Percentiles rank a stretch among this genome's conserved stretches.
These are phyloP conservation scores for Hipposideros armiger DNA, from an alignment of 2,113 vertebrate species.

Conservation along the genomic window DNA sequence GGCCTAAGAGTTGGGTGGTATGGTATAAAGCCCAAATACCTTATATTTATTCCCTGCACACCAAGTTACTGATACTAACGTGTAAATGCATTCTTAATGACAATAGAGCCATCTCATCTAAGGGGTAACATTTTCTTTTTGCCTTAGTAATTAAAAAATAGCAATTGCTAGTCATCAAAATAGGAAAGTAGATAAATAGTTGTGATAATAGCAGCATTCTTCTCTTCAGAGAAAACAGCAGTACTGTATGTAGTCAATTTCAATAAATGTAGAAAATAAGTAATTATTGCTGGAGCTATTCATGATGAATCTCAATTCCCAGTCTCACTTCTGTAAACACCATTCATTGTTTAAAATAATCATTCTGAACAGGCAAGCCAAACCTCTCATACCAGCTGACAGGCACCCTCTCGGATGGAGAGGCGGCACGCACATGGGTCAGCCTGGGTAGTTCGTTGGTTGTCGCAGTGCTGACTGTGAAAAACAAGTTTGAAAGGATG, in stretches of 20 bases:
- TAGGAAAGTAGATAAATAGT: conserved; percentile 61
- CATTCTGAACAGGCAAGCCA: background rate
- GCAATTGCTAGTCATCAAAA: conserved; percentile 65
- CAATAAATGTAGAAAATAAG: conserved; percentile 76
- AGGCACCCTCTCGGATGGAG: background rate
- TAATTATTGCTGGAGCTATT: conserved; percentile 58
- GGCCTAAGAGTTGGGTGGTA: background rate
- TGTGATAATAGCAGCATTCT: conserved; percentile 49
- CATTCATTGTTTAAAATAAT: conserved; percentile 52
- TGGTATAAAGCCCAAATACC: background rate
- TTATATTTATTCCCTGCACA: background rate
- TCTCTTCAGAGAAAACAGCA: conserved; percentile 68
- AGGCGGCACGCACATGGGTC: background rate
- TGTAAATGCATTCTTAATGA: background rate
- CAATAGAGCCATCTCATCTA: background rate
- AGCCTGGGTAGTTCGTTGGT: background rate
- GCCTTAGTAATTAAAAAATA: conserved; percentile 68
- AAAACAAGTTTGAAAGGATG: conserved; percentile 21
- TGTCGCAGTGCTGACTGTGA: background rate
- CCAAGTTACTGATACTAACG: background rate
- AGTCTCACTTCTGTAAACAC: conserved; percentile 28
- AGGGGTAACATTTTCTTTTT: background rate
- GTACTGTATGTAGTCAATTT: conserved; percentile 45
- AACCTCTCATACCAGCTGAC: background rate
- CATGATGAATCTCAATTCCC: conserved; percentile 12